These are phyloP conservation scores for Drosophila pallidifrons DNA, from an alignment of 1,140 invertebrate species.

Conservation along the genomic window DNA sequence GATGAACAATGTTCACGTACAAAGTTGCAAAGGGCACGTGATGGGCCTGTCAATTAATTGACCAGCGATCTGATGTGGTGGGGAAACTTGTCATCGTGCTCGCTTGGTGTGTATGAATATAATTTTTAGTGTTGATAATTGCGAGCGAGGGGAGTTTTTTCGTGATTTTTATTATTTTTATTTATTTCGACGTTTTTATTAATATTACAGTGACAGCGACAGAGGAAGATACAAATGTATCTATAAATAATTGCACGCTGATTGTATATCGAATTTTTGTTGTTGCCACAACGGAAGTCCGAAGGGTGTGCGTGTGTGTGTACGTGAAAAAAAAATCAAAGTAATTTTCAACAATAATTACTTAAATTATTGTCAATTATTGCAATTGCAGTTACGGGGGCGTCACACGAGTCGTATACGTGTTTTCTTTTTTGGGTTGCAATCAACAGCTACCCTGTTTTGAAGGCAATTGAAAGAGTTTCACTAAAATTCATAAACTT, in stretches of 20 bases:
- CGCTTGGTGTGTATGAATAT: neutral
- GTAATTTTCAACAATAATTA: constrained; percentile 72
- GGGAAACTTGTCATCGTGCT: constrained; percentile 37
- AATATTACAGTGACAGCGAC: constrained; percentile 2
- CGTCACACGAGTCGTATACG: constrained; percentile 35
- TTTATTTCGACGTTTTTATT: constrained; percentile 11
- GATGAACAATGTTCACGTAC: constrained; percentile 34
- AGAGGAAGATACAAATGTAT: constrained; percentile 11
- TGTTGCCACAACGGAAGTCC: constrained; percentile 34
- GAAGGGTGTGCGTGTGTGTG: neutral
- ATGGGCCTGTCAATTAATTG: constrained; percentile 52
- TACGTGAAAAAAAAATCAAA: constrained; percentile 54
- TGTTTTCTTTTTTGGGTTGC: constrained; percentile 25
- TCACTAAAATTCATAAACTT: too few species aligned
- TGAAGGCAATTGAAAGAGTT: neutral
- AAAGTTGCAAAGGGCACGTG: constrained; percentile 58
- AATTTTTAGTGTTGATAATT: constrained; percentile 45
- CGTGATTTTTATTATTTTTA: neutral
- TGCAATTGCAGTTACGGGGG: constrained; percentile 66
- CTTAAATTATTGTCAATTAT: constrained; percentile 79
- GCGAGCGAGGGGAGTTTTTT: constrained; percentile 42
- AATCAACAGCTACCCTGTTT: neutral
- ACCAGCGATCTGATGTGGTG: neutral
- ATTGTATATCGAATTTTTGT: constrained; percentile 43
- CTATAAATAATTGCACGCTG: constrained; percentile 47